phyloP scores from a whole-genome alignment of 2,888 invertebrate genomes.

The Tachina grossa region DNA sequence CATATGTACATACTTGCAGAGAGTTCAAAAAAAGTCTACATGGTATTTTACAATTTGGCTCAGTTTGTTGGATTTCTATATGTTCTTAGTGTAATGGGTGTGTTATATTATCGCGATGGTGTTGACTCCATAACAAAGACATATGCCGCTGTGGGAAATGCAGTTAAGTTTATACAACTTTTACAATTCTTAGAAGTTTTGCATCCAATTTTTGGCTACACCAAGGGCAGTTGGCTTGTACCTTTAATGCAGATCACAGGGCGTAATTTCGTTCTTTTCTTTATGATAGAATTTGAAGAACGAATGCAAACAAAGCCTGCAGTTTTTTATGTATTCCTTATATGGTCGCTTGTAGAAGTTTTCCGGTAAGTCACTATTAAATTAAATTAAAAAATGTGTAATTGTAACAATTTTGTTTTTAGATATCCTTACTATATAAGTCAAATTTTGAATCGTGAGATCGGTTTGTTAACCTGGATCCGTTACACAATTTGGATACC shows the following conservation, averaged over 20 bases:
- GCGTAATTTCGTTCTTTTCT: constrained; percentile 90
- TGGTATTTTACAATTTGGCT: constrained; percentile 93
- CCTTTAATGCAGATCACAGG: constrained; percentile 92
- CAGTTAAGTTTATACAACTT: constrained; percentile 91
- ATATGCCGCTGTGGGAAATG: constrained; percentile 89
- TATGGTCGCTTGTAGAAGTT: constrained; percentile 93
- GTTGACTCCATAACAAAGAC: constrained; percentile 87
- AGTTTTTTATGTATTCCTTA: constrained; percentile 92
- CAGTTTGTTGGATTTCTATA: constrained; percentile 94
- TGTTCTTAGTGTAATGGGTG: constrained; percentile 88
- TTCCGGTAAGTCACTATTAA: constrained; percentile 85
- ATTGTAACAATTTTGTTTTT: constrained; percentile 73
- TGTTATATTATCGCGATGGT: constrained; percentile 90
- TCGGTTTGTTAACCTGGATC: constrained; percentile 93
- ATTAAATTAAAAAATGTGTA: not conserved
- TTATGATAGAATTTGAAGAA: constrained; percentile 92
- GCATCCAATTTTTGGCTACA: constrained; percentile 94
- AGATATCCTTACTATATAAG: constrained; percentile 97
- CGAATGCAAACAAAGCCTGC: constrained; percentile 94
- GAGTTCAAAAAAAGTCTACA: constrained; percentile 91
- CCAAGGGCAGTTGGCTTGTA: constrained; percentile 88
- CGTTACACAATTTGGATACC: constrained; percentile 97
- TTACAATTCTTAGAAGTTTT: constrained; percentile 93
- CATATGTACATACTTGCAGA: constrained; percentile 83
- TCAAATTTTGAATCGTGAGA: constrained; percentile 89